Percentiles rank a stretch among this genome's conserved stretches.
These are phyloP conservation scores for Drosophila kepulauana DNA, from an alignment of 1,140 invertebrate species.

Conservation along the genomic window DNA sequence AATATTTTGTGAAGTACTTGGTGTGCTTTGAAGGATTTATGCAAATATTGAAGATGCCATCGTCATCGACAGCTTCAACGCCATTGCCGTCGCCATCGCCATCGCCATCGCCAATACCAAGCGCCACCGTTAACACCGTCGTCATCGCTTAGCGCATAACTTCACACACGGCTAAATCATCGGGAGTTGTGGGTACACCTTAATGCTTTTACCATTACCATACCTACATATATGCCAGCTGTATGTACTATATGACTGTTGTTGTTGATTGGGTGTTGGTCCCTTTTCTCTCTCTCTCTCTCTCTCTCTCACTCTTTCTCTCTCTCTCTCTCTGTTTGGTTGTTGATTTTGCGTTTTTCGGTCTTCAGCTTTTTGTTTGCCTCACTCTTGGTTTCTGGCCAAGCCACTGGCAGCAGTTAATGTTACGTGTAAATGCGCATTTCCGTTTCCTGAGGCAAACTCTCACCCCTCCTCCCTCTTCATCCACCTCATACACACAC, in stretches of 20 bases:
- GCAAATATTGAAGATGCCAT: conserved; percentile 74
- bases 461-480: conserved; percentile 24
- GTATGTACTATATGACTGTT: conserved; percentile 1
- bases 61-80: conserved; percentile 40
- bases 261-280: neutral
- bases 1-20: conserved; percentile 67
- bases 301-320: conserved; percentile 4
- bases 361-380: conserved; percentile 72
- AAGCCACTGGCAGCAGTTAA: conserved; percentile 70
- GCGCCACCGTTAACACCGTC: conserved; percentile 61
- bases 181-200: conserved; percentile 52
- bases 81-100: neutral
- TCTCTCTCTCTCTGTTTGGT: conserved; percentile 51
- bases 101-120: neutral
- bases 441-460: conserved; percentile 68
- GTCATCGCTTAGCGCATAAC: conserved; percentile 69
- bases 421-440: conserved; percentile 83
- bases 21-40: conserved; percentile 72
- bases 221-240: conserved; percentile 35
- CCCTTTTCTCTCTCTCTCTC: conserved; percentile 13
- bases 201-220: conserved; percentile 81
- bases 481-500: neutral
- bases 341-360: conserved; percentile 77
- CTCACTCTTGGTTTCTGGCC: conserved; percentile 47
- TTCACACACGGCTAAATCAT: conserved; percentile 51